Conservation (phyloP, 2,797 vertebrate genomes). For the Macropodus opercularis region DNA sequence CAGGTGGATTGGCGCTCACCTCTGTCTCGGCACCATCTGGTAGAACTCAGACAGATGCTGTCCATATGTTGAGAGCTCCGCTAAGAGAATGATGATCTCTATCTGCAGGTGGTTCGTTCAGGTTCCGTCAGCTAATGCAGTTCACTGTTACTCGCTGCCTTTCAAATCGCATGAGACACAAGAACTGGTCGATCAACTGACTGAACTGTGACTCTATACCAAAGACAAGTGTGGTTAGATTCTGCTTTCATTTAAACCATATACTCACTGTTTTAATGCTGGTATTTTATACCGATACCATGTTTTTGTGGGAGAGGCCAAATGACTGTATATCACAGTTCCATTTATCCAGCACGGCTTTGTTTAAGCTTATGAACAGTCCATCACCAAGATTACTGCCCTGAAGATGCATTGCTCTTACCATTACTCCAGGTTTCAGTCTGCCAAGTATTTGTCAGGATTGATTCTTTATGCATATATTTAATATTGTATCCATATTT, state of each 20-base stretch:
- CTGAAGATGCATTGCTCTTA: background rate
- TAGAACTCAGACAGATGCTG: constrained; percentile 40
- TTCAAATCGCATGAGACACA: too few relatives aligned
- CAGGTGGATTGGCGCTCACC: constrained; percentile 38
- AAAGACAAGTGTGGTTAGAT: constrained; percentile 6
- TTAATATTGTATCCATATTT: background rate
- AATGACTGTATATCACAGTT: too few relatives aligned
- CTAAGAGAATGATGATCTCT: constrained; percentile 5
- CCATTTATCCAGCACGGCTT: too few relatives aligned
- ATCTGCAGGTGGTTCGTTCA: constrained; percentile 2
- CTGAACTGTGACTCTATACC: constrained; percentile 6
- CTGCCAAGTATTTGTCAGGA: constrained; percentile 6
- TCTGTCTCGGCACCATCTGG: constrained; percentile 47
- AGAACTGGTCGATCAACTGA: constrained; percentile 2
- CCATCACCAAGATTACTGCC: constrained; percentile 12
- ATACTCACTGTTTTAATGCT: constrained; percentile 19
- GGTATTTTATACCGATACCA: constrained; percentile 16
- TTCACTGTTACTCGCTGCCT: too few relatives aligned
- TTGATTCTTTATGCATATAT: background rate
- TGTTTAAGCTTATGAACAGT: constrained; percentile 26
- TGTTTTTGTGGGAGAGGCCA: constrained; percentile 13
- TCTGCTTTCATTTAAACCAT: constrained; percentile 17
- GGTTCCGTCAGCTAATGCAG: constrained; percentile 1
- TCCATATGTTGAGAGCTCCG: constrained; percentile 46
- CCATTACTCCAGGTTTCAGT: constrained; percentile 25